These are phyloP conservation scores for Aricia agestis DNA, from an alignment of 1,140 invertebrate species.

Conservation along the genomic window DNA sequence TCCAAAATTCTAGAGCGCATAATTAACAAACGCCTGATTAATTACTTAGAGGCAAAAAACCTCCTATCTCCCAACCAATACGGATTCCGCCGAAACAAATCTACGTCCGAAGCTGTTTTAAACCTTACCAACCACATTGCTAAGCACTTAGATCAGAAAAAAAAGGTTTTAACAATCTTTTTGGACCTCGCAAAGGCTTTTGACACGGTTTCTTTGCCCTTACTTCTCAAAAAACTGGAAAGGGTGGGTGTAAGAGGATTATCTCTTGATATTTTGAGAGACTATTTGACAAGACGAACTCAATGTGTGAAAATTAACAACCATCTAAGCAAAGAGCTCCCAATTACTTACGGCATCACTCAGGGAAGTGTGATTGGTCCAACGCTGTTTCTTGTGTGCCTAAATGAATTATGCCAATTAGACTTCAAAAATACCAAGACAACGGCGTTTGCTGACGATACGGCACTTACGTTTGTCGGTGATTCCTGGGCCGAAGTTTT, in stretches of 20 bases:
- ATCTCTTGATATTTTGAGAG: constrained; percentile 1
- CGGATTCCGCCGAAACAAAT: not conserved
- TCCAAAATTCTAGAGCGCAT: no score
- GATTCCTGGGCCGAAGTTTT: constrained; percentile 13
- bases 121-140: not conserved
- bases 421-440: no score
- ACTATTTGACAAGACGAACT: constrained; percentile 2
- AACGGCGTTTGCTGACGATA: constrained; percentile 21
- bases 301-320: constrained; percentile 17
- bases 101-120: not conserved
- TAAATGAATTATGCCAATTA: constrained; percentile 10
- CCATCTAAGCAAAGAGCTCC: not conserved
- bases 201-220: constrained; percentile 21
- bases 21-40: no score
- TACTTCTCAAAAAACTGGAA: constrained; percentile 14
- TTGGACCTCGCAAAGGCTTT: constrained; percentile 23
- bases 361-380: constrained; percentile 22
- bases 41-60: no score
- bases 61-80: no score
- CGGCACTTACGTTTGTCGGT: constrained; percentile 16
- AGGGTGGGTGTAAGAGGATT: constrained; percentile 15
- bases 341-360: constrained; percentile 6
- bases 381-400: constrained; percentile 21
- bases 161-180: not conserved
- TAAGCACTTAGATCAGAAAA: not conserved